A percentile compares a stretch with the other conserved stretches of the same genome.
phyloP scores from a whole-genome alignment of 2,888 invertebrate genomes.

The Phaedon cochleariae region DNA sequence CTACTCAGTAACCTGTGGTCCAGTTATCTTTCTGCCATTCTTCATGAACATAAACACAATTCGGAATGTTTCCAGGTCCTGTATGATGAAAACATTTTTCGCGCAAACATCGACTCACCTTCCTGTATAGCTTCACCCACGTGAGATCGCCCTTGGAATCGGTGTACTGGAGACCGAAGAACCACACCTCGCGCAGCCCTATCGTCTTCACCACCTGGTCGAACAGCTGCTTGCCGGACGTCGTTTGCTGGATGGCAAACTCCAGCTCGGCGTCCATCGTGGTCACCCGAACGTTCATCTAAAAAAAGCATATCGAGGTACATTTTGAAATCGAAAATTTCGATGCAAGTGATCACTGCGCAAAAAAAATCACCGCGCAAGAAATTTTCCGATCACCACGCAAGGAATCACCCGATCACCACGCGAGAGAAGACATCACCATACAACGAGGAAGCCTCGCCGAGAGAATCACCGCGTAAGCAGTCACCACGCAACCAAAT shows the following conservation, averaged over 20 bases:
- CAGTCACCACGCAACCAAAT: too few species aligned
- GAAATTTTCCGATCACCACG: too few species aligned
- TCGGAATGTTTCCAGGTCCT: not conserved
- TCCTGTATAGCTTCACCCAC: slow-evolving; percentile 99
- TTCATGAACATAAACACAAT: not conserved
- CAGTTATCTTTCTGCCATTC: too few species aligned
- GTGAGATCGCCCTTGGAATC: slow-evolving; percentile 98
- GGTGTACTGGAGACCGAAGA: slow-evolving; percentile 98
- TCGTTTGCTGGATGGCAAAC: slow-evolving; percentile 99
- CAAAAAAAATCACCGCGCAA: slow-evolving; percentile 37
- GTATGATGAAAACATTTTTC: not conserved
- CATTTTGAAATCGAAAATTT: too few species aligned
- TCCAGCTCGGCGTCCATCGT: slow-evolving; percentile 99
- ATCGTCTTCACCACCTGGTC: slow-evolving; percentile 99
- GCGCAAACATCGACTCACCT: too few species aligned
- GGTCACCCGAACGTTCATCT: slow-evolving; percentile 99
- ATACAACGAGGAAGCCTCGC: too few species aligned
- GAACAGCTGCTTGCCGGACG: slow-evolving; percentile 99
- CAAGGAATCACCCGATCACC: not conserved
- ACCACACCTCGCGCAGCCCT: slow-evolving; percentile 99
- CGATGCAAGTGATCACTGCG: too few species aligned
- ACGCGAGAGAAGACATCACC: too few species aligned
- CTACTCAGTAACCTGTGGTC: too few species aligned
- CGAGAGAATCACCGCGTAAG: too few species aligned
- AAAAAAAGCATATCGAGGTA: slow-evolving; percentile 50